These are phyloP conservation scores for Papilio gigon DNA, from an alignment of 2,888 invertebrate species.

Conservation along the genomic window DNA sequence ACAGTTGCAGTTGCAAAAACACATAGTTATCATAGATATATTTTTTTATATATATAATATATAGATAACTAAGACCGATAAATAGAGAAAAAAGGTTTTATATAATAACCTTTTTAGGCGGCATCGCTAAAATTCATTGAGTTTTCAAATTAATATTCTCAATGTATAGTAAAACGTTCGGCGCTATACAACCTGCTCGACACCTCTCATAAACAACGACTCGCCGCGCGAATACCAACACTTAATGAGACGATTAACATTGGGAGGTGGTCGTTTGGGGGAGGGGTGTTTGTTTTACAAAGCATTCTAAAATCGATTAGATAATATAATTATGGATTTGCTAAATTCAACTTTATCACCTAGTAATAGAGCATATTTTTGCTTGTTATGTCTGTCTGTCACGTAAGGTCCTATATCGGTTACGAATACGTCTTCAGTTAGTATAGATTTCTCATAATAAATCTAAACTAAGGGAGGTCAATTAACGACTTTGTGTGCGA, in stretches of 20 bases:
- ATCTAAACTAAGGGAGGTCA: no score
- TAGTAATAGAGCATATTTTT: neutral
- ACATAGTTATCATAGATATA: no score
- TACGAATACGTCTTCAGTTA: no score
- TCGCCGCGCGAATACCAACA: slow-evolving; percentile 41
- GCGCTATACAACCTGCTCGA: neutral
- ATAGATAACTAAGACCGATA: no score
- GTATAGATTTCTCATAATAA: no score
- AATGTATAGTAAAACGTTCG: slow-evolving; percentile 32
- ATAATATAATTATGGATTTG: slow-evolving; percentile 12
- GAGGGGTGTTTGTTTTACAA: slow-evolving; percentile 45
- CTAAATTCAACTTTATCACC: neutral
- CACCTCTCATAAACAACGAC: slow-evolving; percentile 32
- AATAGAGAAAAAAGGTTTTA: no score
- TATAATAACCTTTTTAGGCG: no score
- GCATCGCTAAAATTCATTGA: slow-evolving; percentile 25
- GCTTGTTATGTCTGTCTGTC: neutral
- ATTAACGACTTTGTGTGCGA: no score
- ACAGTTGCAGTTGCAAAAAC: no score
- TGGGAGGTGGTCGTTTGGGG: slow-evolving; percentile 45
- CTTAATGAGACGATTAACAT: slow-evolving; percentile 48
- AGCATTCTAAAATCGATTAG: slow-evolving; percentile 32
- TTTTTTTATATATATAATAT: no score
- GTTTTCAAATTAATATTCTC: slow-evolving; percentile 36
- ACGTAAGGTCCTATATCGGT: no score